Percentiles rank a stretch among this genome's conserved stretches.
Conservation (phyloP, 2,113 vertebrate genomes). For the Neopipo cinnamomea region DNA sequence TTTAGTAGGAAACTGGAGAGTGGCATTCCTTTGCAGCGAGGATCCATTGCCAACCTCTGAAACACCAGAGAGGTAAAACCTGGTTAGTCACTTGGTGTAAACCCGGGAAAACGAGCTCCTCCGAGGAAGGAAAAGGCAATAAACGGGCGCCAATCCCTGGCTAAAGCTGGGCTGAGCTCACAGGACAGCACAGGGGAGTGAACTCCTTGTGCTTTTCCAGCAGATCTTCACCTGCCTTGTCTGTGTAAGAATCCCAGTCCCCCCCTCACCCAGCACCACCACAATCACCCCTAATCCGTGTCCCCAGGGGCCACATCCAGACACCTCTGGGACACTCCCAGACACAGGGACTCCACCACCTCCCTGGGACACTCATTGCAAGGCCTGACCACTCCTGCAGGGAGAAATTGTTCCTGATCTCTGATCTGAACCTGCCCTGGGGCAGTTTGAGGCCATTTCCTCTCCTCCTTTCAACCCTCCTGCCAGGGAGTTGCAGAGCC, state of each 20-base stretch:
- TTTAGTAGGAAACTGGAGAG: constrained; percentile 98
- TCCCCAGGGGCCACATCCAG: not conserved
- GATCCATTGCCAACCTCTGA: constrained; percentile 97
- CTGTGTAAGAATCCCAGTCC: not conserved
- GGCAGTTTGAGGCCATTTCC: too few species aligned
- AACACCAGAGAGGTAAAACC: constrained; percentile 51
- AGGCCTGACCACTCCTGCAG: not conserved
- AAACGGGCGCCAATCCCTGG: not conserved
- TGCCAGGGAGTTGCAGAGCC: not conserved
- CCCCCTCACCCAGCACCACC: not conserved
- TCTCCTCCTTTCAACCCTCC: too few species aligned
- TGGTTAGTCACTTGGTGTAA: constrained; percentile 8
- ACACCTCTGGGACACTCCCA: fast-evolving
- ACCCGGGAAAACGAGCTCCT: not conserved
- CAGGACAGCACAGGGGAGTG: not conserved
- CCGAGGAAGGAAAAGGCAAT: not conserved
- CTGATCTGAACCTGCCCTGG: too few species aligned
- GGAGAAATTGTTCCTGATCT: too few species aligned
- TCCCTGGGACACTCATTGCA: not conserved
- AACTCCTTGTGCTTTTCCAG: not conserved
- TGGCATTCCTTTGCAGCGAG: constrained; percentile 97
- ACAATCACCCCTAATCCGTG: not conserved
- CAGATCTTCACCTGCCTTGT: not conserved
- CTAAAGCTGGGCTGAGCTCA: not conserved
- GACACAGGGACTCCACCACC: not conserved